Evolutionary conservation across 2,888 invertebrate genomes (phyloP).

Genomic region (Cryptophagus acutangulus): DNA sequence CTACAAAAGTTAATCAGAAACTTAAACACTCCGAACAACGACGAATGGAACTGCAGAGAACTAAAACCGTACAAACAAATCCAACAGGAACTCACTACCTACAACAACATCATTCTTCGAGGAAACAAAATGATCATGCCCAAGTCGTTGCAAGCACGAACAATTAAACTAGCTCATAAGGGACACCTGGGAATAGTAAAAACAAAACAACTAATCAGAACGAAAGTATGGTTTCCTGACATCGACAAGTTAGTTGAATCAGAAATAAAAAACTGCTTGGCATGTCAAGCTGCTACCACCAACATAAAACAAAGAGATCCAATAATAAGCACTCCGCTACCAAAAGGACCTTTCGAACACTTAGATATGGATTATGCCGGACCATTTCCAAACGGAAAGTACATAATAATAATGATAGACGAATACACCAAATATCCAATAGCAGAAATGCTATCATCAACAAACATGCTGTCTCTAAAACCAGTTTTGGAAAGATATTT

Average conservation of each 20-base stretch:
- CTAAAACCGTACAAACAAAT: constrained; percentile 11
- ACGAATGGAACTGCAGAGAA: constrained; percentile 6
- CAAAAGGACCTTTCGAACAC: constrained; percentile 10
- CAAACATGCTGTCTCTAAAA: too few species aligned
- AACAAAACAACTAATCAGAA: constrained; percentile 16
- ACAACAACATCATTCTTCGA: constrained; percentile 12
- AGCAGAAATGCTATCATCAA: too few species aligned
- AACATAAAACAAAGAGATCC: constrained; percentile 2
- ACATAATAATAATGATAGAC: constrained; percentile 13
- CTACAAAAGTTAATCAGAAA: constrained; percentile 7
- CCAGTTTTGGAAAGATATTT: too few species aligned
- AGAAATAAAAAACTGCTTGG: constrained; percentile 4
- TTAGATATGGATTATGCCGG: constrained; percentile 17
- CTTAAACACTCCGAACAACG: constrained; percentile 1
- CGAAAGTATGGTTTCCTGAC: constrained; percentile 21
- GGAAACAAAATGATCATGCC: constrained; percentile 11
- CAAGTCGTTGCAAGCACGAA: constrained; percentile 5
- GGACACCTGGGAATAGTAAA: constrained; percentile 14
- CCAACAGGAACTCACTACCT: constrained; percentile 11
- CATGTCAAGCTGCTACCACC: constrained; percentile 7
- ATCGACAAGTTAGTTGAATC: constrained; percentile 12
- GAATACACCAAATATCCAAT: too few species aligned
- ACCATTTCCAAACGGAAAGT: constrained; percentile 16
- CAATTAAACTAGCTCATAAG: constrained; percentile 16
- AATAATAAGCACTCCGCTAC: not conserved